Evolutionary conservation across 2,888 invertebrate species (phyloP), one percentile per base, ranked within the genome.

Genomic region (Chrysolina americana): DNA sequence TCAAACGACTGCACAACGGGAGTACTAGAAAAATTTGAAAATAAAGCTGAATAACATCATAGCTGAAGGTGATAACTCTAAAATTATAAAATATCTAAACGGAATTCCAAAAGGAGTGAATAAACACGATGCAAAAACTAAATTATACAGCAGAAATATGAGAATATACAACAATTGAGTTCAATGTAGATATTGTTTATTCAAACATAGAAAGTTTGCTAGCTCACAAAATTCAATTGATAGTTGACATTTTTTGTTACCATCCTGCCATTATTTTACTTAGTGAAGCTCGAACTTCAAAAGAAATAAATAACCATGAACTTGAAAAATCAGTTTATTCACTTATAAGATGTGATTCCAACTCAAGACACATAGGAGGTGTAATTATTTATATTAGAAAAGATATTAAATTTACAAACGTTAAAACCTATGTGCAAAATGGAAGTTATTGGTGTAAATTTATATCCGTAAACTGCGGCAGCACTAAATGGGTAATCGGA

Each of bases 231-330:
- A 44, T 2, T 44, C 44, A 44, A 44, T 44, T 44, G 44, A 44
- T 44, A 44, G 44, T 8, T 13, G 13, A 44, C 44, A 44, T 44
- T 44, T 2, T 44, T 13, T 44, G 44, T 44, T 44, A 44, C 44
- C 44, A 44, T 44, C 44, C 44, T 44, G 44, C 44, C 44, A 44
- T 44, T 44, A 44, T 44, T 44, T 44, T 44, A 44, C 44, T 44
- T 44, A 44, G 44, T 44, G 44, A 44, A 44, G 44, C 8, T 44
- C 44, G 44, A 44, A 44, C 44, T 44, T 2, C 44, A 44, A 44
- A 8, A 44, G 44, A 44, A 5, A 44, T 44, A 44, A 44, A 44
- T 13, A 44, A 44, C 44, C 44, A 44, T 44, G 44, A 44, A 44
- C 44, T 44, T 13, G 44, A 44, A 44, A 44, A 5, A 44, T 44